phyloP scores from a whole-genome alignment of 2,797 vertebrate species.

The Babyrousa celebensis region DNA sequence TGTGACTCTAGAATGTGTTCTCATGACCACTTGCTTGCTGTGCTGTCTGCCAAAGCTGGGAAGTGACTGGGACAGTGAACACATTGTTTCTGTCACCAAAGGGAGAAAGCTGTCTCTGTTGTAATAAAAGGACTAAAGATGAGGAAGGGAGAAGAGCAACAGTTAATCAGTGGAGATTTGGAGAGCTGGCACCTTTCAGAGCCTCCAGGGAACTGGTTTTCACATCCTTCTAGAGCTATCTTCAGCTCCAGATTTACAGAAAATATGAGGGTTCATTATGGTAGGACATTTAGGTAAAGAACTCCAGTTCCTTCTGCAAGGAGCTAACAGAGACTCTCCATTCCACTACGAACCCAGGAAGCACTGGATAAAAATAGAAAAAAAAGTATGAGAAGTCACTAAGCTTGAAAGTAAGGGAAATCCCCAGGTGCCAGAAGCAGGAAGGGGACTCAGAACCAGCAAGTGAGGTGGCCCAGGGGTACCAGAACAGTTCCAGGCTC shows the following conservation, averaged over 20 bases:
- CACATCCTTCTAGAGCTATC: not conserved
- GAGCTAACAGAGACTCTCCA: not conserved
- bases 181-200: constrained; percentile 24
- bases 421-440: not conserved
- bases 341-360: too few species aligned
- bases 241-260: not conserved
- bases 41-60: not conserved
- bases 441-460: not conserved
- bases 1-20: not conserved
- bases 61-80: not conserved
- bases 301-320: not conserved
- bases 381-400: too few species aligned
- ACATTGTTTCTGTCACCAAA: not conserved
- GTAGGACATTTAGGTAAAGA: not conserved
- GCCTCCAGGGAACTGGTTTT: not conserved
- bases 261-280: not conserved
- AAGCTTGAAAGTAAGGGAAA: not conserved
- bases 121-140: constrained; percentile 31
- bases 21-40: fast-evolving
- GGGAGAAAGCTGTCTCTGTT: not conserved
- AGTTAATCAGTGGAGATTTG: not conserved
- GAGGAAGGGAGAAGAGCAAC: too few species aligned
- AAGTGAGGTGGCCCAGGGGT: too few species aligned
- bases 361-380: not conserved
- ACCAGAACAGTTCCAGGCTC: not conserved